Evolutionary conservation across 64 coral and sea anemone species (phyloP).

Genomic region (Astreopora myriophthalma): DNA sequence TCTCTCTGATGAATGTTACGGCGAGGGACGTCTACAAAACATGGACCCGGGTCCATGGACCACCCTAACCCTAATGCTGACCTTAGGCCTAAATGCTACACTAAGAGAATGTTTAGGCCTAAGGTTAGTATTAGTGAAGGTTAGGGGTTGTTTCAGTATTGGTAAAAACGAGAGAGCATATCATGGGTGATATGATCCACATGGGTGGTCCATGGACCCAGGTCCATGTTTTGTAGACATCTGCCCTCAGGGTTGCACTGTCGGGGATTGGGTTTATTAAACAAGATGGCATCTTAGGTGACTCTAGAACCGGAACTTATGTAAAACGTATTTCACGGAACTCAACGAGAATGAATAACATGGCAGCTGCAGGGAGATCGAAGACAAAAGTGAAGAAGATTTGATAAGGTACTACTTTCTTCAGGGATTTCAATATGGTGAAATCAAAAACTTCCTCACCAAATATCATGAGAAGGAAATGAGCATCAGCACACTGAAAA

Average conservation of each 20-base stretch:
- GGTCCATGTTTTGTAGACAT: too few species aligned
- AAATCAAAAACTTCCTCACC: slow-evolving; percentile 13
- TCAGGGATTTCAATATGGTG: slow-evolving; percentile 11
- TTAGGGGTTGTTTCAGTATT: too few species aligned
- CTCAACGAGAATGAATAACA: not conserved
- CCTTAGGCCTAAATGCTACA: too few species aligned
- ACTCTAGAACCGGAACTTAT: not conserved
- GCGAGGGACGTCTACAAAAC: too few species aligned
- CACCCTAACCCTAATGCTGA: too few species aligned
- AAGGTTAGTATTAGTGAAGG: too few species aligned
- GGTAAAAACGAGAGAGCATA: too few species aligned
- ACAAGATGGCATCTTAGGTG: not conserved
- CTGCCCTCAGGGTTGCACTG: not conserved
- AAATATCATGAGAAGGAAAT: not conserved
- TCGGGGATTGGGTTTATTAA: not conserved
- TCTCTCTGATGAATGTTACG: too few species aligned
- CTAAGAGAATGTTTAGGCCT: too few species aligned
- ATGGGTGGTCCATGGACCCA: too few species aligned
- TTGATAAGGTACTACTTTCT: slow-evolving; percentile 15
- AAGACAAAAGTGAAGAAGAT: not conserved
- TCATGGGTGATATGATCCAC: too few species aligned
- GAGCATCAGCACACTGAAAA: slow-evolving; percentile 1
- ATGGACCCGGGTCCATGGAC: too few species aligned
- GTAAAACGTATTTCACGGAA: not conserved
- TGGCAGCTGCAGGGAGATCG: not conserved